phyloP scores from a whole-genome alignment of 23 tunicate species.

The Oikopleura albicans region DNA sequence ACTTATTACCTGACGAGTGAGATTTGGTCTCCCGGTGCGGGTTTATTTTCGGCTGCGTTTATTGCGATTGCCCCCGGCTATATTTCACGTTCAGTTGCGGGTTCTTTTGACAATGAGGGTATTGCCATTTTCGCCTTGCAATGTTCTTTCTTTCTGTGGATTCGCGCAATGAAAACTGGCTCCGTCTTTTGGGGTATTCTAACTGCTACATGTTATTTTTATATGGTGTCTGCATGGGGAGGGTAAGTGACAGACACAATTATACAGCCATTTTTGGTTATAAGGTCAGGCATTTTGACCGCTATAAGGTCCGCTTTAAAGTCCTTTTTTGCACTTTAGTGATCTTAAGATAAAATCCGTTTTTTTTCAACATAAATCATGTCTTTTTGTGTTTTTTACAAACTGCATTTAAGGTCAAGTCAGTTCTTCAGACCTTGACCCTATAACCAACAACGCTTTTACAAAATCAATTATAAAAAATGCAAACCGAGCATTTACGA shows the following conservation, averaged over 20 bases:
- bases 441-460: too few relatives aligned
- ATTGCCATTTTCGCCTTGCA: slow-evolving; percentile 91
- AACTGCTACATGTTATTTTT: neutral
- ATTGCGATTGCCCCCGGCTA: slow-evolving; percentile 97
- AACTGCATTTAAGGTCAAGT: too few relatives aligned
- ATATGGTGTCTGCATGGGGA: slow-evolving; percentile 17
- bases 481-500: too few relatives aligned
- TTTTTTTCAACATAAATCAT: too few relatives aligned
- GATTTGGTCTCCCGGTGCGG: slow-evolving; percentile 84
- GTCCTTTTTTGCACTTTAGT: neutral
- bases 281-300: too few relatives aligned
- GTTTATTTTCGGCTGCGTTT: slow-evolving; percentile 82
- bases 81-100: slow-evolving; percentile 94
- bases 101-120: slow-evolving; percentile 97
- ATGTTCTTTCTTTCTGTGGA: slow-evolving; percentile 33
- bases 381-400: too few relatives aligned
- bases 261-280: too few relatives aligned
- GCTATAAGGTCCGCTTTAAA: too few relatives aligned
- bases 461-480: too few relatives aligned
- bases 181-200: slow-evolving; percentile 25
- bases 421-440: too few relatives aligned
- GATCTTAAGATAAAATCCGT: too few relatives aligned
- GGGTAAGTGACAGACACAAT: too few relatives aligned
- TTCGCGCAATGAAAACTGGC: slow-evolving; percentile 23
- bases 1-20: slow-evolving; percentile 67